Evolutionary conservation across 2,797 vertebrate species (phyloP).

Genomic region (Mormyrops attenuatus): DNA sequence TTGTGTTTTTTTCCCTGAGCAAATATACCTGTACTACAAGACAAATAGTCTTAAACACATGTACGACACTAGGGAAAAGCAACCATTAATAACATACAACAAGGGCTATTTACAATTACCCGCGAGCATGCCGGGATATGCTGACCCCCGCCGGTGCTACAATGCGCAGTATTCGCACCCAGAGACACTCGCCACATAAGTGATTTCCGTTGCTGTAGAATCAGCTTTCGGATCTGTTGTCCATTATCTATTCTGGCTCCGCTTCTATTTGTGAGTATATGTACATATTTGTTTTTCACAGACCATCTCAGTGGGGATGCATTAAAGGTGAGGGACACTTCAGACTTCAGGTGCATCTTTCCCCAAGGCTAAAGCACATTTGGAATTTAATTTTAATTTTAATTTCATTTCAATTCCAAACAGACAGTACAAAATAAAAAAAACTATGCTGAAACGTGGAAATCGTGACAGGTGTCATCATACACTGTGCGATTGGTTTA

Average conservation of each 20-base stretch:
- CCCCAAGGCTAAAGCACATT: constrained; percentile 6
- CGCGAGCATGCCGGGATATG: neutral
- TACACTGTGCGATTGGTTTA: neutral
- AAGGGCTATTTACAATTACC: neutral
- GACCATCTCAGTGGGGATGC: neutral
- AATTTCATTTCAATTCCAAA: neutral
- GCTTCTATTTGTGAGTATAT: neutral
- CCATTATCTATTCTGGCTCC: neutral
- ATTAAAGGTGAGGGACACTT: neutral
- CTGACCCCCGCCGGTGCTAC: neutral
- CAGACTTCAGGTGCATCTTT: neutral
- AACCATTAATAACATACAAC: neutral
- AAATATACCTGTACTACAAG: neutral
- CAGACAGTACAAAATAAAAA: neutral
- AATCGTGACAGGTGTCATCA: neutral
- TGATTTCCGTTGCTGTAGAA: neutral
- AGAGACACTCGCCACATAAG: neutral
- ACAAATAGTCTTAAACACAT: neutral
- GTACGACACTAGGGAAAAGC: neutral
- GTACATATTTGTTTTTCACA: neutral
- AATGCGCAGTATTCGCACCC: neutral
- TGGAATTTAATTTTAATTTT: neutral
- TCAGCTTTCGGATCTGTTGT: neutral
- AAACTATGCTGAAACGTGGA: neutral
- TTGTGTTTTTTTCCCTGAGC: neutral